These are phyloP conservation scores for Antitype chi DNA, from an alignment of 2,888 invertebrate genomes.

Conservation along the genomic window DNA sequence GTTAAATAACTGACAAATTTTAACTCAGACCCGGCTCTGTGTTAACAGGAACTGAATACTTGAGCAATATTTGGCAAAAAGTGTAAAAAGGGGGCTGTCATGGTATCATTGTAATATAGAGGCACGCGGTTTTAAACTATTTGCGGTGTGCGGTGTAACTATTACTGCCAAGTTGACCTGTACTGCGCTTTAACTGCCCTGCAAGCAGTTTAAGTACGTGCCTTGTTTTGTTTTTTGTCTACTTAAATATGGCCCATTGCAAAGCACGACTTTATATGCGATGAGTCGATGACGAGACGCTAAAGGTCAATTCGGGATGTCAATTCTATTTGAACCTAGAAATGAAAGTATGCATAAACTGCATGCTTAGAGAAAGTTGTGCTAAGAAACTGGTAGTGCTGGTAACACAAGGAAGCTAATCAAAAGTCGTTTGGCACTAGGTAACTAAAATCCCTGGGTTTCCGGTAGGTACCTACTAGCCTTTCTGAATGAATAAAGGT, in stretches of 20 bases:
- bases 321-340: conserved; percentile 6
- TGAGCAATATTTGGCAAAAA: background rate
- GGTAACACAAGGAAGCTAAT: conserved; percentile 8
- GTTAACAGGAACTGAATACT: too few species aligned
- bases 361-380: conserved; percentile 22
- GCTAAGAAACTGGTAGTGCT: conserved; percentile 15
- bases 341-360: conserved; percentile 12
- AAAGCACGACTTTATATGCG: background rate
- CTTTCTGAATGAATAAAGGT: background rate
- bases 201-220: too few species aligned
- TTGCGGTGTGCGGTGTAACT: background rate
- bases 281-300: background rate
- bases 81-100: background rate
- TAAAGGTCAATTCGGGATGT: background rate
- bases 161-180: background rate
- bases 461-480: too few species aligned
- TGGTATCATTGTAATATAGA: background rate
- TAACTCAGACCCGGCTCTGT: too few species aligned
- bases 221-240: background rate
- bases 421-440: background rate
- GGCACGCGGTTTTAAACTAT: background rate
- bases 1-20: too few species aligned
- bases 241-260: background rate
- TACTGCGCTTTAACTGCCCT: too few species aligned
- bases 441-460: background rate